These are phyloP conservation scores for Dioctria rufipes DNA, from an alignment of 2,888 invertebrate genomes.

Conservation along the genomic window DNA sequence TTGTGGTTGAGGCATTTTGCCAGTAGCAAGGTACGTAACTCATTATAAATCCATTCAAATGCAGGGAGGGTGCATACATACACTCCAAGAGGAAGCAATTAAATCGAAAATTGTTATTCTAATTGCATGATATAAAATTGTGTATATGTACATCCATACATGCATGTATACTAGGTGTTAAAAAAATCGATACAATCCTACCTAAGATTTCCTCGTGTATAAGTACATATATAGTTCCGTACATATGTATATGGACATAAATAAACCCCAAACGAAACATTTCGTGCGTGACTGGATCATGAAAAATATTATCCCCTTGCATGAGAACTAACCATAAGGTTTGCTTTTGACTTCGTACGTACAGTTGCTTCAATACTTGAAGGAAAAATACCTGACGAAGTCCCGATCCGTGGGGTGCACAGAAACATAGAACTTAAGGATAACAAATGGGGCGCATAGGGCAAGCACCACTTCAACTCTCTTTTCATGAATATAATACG, in stretches of 20 bases:
- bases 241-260: constrained; percentile 4
- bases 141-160: too few relatives aligned
- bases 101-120: too few relatives aligned
- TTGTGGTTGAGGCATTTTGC: too few relatives aligned
- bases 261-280: constrained; percentile 53
- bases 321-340: constrained; percentile 57
- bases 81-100: too few relatives aligned
- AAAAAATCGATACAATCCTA: too few relatives aligned
- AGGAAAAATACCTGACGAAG: background rate
- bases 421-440: constrained; percentile 19
- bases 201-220: too few relatives aligned
- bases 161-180: too few relatives aligned
- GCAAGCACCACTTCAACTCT: constrained; percentile 53
- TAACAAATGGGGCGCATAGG: constrained; percentile 46
- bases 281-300: constrained; percentile 57
- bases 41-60: too few relatives aligned
- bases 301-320: constrained; percentile 53
- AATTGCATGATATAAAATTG: too few relatives aligned
- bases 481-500: background rate
- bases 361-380: constrained; percentile 7
- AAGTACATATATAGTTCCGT: too few relatives aligned
- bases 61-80: too few relatives aligned
- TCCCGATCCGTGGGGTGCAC: background rate
- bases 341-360: constrained; percentile 14
- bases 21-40: too few relatives aligned